Conservation (phyloP, 2,888 invertebrate species). For the Heteromurus nitidus region DNA sequence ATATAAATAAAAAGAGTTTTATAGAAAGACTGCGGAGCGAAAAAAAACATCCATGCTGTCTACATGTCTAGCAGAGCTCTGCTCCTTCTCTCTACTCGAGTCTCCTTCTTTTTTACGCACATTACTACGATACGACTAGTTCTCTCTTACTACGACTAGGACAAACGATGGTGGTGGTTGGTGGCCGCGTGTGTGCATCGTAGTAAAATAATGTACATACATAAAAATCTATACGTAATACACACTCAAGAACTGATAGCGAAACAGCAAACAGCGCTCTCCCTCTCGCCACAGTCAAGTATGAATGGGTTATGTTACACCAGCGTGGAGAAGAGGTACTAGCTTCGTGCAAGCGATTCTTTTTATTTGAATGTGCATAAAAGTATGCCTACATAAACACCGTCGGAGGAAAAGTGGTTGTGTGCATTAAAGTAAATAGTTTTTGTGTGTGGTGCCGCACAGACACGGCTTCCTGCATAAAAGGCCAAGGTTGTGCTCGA, state of each 20-base stretch:
- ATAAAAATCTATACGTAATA: background rate
- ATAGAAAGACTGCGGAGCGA: too few relatives aligned
- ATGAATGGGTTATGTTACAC: too few relatives aligned
- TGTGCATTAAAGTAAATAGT: too few relatives aligned
- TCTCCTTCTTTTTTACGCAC: conserved; percentile 49
- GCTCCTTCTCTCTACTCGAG: conserved; percentile 24
- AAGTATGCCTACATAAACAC: background rate
- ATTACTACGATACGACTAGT: too few relatives aligned
- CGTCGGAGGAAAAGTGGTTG: conserved; percentile 3
- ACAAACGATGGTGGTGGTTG: background rate
- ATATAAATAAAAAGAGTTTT: background rate
- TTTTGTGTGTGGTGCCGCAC: too few relatives aligned
- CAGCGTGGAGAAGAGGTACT: too few relatives aligned
- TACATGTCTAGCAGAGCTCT: too few relatives aligned
- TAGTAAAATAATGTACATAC: conserved; percentile 20
- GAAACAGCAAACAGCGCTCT: too few relatives aligned
- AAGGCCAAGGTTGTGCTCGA: conserved; percentile 49
- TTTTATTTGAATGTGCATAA: too few relatives aligned
- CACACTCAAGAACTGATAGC: background rate
- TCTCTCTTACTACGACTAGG: conserved; percentile 29
- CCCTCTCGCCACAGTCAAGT: too few relatives aligned
- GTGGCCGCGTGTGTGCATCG: background rate
- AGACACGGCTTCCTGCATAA: conserved; percentile 11
- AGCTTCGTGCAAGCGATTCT: too few relatives aligned
- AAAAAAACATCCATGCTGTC: conserved; percentile 42